Base-by-base conservation (phyloP, 2,113 vertebrate genomes). In the Malurus alboscapulatus region DNA sequence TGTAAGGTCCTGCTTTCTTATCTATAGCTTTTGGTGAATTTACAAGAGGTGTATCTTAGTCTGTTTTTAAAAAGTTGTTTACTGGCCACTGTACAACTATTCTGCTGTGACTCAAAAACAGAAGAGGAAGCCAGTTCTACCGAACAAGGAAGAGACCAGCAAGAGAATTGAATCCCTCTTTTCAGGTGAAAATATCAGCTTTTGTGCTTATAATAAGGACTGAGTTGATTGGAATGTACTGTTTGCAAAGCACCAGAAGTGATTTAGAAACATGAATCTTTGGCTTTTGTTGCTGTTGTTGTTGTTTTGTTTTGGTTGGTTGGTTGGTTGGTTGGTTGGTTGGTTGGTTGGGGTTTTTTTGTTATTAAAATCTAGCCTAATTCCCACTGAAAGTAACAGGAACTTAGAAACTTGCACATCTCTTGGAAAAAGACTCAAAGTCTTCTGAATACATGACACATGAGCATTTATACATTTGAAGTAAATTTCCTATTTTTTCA, bases 321-420 rank as follows among this genome's bases (percentile, higher is more conserved):
- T 26, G 15, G 25, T 12, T n/a, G 1, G 2, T 10, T 11, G 19
- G 12, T 61, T 59, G 24, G 57, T 34, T 58, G 14, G 34, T 50
- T 50, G 47, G 47, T n/a, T n/a, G 14, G 19, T 53, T 38, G 5
- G 6, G 1, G 1, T 1, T 13, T 40, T 40, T 29, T 65, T 40
- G 4, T 51, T 15, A 81, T 47, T 51, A 54, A 90, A 83, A 65
- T 76, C 30, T 66, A 81, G 19, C 15, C 16, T 67, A 63, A 55
- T 67, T 72, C 57, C 36, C 15, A 48, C 6, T 53, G 58, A 74
- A 90, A 88, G 26, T 75, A 72, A 19, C 10, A 17, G 47, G n/a
- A 93, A 79, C 4, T 34, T 57, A 50, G 34, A 32, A 77, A 71
- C 15, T 58, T 63, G 15, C 24, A 40, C 30, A 47, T 14, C 40